Base-by-base conservation (phyloP, 2,113 vertebrate genomes). In the Nymphicus hollandicus region DNA sequence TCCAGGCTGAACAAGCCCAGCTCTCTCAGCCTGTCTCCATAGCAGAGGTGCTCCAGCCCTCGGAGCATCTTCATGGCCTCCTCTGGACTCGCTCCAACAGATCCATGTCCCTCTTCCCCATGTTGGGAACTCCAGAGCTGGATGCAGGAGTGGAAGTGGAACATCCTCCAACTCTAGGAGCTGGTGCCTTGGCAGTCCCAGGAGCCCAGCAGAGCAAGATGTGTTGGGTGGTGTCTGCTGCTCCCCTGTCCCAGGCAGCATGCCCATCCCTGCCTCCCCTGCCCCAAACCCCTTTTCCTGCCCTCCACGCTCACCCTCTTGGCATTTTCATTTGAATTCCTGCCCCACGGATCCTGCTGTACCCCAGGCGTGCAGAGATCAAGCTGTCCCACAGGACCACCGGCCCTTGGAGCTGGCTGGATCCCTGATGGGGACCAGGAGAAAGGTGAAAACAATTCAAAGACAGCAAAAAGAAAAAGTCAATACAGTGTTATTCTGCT, bases 331-430 rank as follows among this genome's bases (percentile, higher is more conserved):
- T 28, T 55, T 7, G 6, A 11, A 3, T 63, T 68, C 49, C 29
- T 64, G 41, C 17, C 43, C 41, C 8, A 16, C 9, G 66, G 73
- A 22, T 66, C 33, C 47, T 1, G 5, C 50, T 19, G 33, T 22
- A 10, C 3, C 60, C 46, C 39, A 5, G 27, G 27, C 16, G 11
- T 14, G 37, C 33, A 13, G 37, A 1, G 17, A 79, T 16, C 11
- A 18, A 35, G 10, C 23, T 1, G 1, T 17, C 49, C 77, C 35
- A 3, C 0, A 7, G 28, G 33, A 35, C 4, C 33, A 6, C 3
- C 0, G 0, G 9, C 25, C n/a, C 39, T 33, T 1, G 0, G 19
- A 43, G 16, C 31, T 18, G 58, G 4, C 17, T 1, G 0, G 8
- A 39, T 27, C 13, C 35, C 37, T 2, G 17, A 6, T 8, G 16